A percentile compares a stretch with the other conserved stretches of the same genome.
Evolutionary conservation across 2,113 vertebrate species (phyloP).

Genomic region (Clarias batrachus): DNA sequence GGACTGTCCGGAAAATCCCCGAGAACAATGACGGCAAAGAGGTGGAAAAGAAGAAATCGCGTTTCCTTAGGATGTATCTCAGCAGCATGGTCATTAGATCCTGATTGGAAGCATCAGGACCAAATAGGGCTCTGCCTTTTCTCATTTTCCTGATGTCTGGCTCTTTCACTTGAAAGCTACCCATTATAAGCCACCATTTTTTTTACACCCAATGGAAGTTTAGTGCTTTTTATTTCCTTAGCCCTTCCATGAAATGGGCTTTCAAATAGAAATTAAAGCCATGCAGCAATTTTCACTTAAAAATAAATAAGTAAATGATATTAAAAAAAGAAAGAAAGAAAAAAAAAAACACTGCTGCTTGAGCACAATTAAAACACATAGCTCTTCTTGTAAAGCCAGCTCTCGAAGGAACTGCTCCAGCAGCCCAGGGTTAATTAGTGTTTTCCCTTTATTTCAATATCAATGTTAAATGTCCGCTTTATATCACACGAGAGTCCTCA

Average conservation of each 20-base stretch:
- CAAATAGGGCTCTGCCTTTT: constrained; percentile 9
- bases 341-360: constrained; percentile 60
- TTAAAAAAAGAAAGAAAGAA: neutral
- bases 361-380: constrained; percentile 68
- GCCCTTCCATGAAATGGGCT: neutral
- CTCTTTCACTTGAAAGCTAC: neutral
- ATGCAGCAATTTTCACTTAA: constrained; percentile 55
- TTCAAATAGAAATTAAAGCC: constrained; percentile 43
- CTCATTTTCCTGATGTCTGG: constrained; percentile 14
- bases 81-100: constrained; percentile 15
- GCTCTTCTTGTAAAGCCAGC: constrained; percentile 58
- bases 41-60: constrained; percentile 47
- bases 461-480: constrained; percentile 69
- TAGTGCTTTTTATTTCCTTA: neutral
- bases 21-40: constrained; percentile 63
- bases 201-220: neutral
- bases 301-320: neutral
- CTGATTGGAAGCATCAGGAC: constrained; percentile 28
- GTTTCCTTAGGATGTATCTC: constrained; percentile 7
- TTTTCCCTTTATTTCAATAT: constrained; percentile 71
- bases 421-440: constrained; percentile 72
- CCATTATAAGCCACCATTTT: neutral
- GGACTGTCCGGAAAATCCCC: constrained; percentile 65
- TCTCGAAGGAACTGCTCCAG: constrained; percentile 61
- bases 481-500: constrained; percentile 69